A percentile compares a stretch with the other conserved stretches of the same genome.
Evolutionary conservation across 2,797 vertebrate genomes (phyloP).

Genomic region (Lepilemur septentrionalis): DNA sequence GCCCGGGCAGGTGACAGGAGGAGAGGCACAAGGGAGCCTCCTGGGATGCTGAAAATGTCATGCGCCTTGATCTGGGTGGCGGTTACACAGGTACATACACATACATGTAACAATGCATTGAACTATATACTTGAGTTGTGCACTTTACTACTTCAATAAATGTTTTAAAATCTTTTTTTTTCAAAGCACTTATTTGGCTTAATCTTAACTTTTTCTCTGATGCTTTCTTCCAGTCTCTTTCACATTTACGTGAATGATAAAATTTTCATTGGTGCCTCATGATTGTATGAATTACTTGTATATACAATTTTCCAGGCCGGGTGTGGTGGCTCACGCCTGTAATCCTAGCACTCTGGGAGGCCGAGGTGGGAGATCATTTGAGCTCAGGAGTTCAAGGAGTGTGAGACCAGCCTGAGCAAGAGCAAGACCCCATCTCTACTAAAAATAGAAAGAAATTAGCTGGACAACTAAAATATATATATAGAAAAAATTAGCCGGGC

Average conservation of each 20-base stretch:
- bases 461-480: too few species aligned
- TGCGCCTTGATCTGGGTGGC: background rate
- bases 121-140: background rate
- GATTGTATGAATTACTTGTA: background rate
- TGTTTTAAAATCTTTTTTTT: background rate
- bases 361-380: too few species aligned
- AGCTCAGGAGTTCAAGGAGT: too few species aligned
- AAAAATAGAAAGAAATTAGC: too few species aligned
- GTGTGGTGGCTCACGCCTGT: too few species aligned
- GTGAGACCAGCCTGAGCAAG: too few species aligned
- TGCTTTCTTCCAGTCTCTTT: background rate
- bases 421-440: too few species aligned
- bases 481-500: too few species aligned
- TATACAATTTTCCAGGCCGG: background rate
- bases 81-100: too few species aligned
- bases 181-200: conserved; percentile 5
- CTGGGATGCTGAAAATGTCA: background rate
- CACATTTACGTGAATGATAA: background rate
- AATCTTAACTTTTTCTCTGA: background rate
- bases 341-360: too few species aligned
- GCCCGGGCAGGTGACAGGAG: background rate
- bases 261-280: background rate
- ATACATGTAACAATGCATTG: background rate
- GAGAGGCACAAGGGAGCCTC: background rate
- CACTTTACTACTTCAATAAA: background rate